phyloP scores from a whole-genome alignment of 2,113 vertebrate species.

The Scytalopus superciliaris region DNA sequence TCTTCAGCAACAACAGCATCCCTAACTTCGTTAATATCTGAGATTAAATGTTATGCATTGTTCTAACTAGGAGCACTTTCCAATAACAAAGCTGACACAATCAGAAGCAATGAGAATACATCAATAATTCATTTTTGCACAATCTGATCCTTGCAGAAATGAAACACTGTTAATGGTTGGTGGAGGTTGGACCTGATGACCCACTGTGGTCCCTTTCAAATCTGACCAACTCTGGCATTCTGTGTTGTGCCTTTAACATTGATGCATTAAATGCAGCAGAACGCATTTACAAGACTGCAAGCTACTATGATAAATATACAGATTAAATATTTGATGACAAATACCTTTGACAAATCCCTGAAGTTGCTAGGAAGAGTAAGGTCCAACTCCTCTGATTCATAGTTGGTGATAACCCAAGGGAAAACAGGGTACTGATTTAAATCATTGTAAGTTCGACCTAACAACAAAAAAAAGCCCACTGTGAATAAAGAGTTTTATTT shows the following conservation, averaged over 20 bases:
- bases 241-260: not conserved
- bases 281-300: not conserved
- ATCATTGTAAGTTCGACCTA: constrained; percentile 94
- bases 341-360: constrained; percentile 98
- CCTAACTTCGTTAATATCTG: not conserved
- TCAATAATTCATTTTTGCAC: not conserved
- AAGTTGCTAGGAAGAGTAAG: constrained; percentile 98
- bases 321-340: not conserved
- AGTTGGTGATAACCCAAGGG: constrained; percentile 99
- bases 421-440: constrained; percentile 99
- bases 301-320: not conserved
- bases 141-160: not conserved
- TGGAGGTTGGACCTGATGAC: not conserved
- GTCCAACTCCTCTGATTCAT: constrained; percentile 93
- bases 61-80: not conserved
- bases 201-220: not conserved
- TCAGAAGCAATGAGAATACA: not conserved
- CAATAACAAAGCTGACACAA: not conserved
- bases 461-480: not conserved
- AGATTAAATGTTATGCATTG: not conserved
- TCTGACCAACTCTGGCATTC: not conserved
- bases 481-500: not conserved
- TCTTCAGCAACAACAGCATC: not conserved
- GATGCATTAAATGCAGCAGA: not conserved
- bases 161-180: not conserved